Base-by-base conservation (phyloP, 1,140 invertebrate genomes). In the Heliconius eleuchia region DNA sequence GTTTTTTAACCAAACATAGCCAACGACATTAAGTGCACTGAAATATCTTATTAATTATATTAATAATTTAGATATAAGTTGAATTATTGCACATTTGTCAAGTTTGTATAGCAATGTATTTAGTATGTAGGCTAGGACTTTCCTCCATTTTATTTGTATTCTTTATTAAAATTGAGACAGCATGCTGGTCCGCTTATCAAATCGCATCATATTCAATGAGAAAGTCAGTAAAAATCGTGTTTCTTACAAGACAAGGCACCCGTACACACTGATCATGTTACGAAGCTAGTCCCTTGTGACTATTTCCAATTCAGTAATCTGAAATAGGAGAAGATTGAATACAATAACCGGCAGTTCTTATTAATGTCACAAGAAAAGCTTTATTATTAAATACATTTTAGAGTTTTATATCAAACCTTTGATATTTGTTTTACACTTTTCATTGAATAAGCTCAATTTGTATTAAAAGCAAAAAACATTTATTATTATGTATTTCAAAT, bases 231-330 rank as follows among this genome's bases (percentile, higher is more conserved):
- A 76, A 76, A 76, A 71, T 76, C 76, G 60, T 71, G 76, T 77
- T 77, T 77, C 76, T 77, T 70, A 77, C 13, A 42, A 76, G 74
- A 77, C 76, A 77, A 77, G 70, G 70, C 76, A 77, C 76, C 76
- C 76, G 76, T 77, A 77, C 66, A 42, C 70, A 70, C 76, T 27
- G 66, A 77, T 77, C 70, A 72, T 70, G 76, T 77, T 77, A 70
- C 76, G 30, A 71, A 71, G 70, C 60, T 76, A 66, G 57, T 66
- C 70, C 76, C 70, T 72, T 71, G 76, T 71, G 76, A 77, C 76
- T 77, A 77, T 77, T 77, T 77, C 76, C 76, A 77, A 77, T 77
- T 77, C 76, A 77, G 39, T 77, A 77, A 77, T 72, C 76, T 77
- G 70, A 71, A 77, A 77, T 77, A 70, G 66, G 42, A 30, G 60